Percentiles rank a stretch among this genome's conserved stretches.
These are phyloP conservation scores for Argyrosomus japonicus DNA, from an alignment of 2,113 vertebrate species.

Conservation along the genomic window DNA sequence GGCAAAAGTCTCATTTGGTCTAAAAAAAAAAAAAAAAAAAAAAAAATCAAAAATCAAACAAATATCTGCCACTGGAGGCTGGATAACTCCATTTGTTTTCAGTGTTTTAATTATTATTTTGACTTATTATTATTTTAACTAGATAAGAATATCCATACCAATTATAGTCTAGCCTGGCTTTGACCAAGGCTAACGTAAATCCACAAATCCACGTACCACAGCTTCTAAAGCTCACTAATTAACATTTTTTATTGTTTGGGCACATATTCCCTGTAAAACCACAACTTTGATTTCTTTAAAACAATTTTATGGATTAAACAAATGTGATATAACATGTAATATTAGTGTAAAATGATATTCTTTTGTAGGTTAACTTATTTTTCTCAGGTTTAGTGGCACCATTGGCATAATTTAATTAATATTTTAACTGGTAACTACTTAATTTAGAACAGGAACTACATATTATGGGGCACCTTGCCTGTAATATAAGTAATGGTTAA, in stretches of 20 bases:
- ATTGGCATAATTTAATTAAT: too few species aligned
- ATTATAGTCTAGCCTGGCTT: not conserved
- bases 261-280: not conserved
- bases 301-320: not conserved
- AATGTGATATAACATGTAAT: not conserved
- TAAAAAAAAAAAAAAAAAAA: not conserved
- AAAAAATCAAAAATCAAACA: not conserved
- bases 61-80: not conserved
- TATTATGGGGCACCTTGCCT: too few species aligned
- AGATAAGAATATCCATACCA: not conserved
- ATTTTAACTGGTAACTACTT: too few species aligned
- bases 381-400: too few species aligned
- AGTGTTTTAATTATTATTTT: slow-evolving; percentile 8
- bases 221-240: not conserved
- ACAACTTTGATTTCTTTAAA: not conserved
- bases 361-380: too few species aligned
- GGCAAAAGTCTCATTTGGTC: not conserved
- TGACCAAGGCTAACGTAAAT: not conserved
- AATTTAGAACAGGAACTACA: too few species aligned
- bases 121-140: too few species aligned
- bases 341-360: not conserved
- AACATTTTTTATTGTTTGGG: not conserved
- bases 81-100: not conserved
- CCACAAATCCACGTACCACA: not conserved
- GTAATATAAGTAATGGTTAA: too few species aligned